Evolutionary conservation across 2,113 vertebrate genomes (phyloP).

Genomic region (Toxotes jaculatrix): DNA sequence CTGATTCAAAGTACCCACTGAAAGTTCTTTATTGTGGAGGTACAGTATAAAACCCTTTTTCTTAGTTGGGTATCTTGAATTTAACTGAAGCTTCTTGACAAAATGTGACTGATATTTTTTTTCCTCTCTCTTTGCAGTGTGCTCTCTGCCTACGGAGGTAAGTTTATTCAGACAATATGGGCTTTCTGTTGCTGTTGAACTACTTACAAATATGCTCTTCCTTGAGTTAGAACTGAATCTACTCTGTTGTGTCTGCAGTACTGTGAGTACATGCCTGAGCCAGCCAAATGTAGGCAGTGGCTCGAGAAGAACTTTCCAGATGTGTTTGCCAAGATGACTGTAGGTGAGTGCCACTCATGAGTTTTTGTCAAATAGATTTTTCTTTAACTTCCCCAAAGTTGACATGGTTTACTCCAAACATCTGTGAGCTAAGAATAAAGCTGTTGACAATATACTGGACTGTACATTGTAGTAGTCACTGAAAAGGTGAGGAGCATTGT

Average conservation of each 20-base stretch:
- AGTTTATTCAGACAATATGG: conserved; percentile 21
- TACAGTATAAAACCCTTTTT: conserved; percentile 65
- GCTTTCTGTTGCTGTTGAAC: background rate
- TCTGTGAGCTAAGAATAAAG: background rate
- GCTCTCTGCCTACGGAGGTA: conserved; percentile 87
- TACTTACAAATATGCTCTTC: background rate
- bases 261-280: conserved; percentile 99
- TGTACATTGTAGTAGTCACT: background rate
- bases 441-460: background rate
- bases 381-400: background rate
- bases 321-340: conserved; percentile 95
- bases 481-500: background rate
- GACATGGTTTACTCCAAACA: background rate
- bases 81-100: background rate
- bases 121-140: conserved; percentile 77
- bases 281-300: conserved; percentile 98
- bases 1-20: conserved; percentile 88
- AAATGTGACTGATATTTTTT: background rate
- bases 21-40: conserved; percentile 98
- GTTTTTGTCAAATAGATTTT: background rate
- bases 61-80: background rate
- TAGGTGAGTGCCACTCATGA: conserved; percentile 86
- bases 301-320: conserved; percentile 99
- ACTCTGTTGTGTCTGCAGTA: conserved; percentile 83
- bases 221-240: background rate